phyloP scores from a whole-genome alignment of 2,888 invertebrate species.

The Chromoteleia sp. region DNA sequence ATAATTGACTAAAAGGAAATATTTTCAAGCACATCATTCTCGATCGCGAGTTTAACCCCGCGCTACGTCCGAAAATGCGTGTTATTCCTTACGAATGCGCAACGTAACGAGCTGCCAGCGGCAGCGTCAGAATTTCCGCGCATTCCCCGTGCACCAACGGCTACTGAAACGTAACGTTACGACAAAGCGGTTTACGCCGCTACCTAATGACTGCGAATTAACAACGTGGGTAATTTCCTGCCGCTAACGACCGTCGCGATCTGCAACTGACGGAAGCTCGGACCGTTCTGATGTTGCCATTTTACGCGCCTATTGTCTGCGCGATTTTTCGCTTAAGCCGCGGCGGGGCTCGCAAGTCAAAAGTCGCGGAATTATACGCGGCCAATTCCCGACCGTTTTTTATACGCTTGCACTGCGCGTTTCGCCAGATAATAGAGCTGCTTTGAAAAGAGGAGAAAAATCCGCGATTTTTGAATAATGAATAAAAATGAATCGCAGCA shows the following conservation, averaged over 20 bases:
- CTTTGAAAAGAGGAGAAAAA: background rate
- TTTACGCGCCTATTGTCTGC: conserved; percentile 54
- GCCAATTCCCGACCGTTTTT: conserved; percentile 3
- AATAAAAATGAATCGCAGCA: no score
- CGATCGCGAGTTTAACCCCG: background rate
- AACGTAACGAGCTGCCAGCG: conserved; percentile 64
- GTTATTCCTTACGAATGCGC: conserved; percentile 42
- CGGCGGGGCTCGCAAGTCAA: conserved; percentile 3
- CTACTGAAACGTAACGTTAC: conserved; percentile 67
- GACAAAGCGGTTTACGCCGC: conserved; percentile 71
- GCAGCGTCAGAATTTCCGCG: conserved; percentile 61
- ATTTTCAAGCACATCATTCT: background rate
- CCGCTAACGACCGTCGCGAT: conserved; percentile 69
- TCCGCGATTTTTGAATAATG: no score
- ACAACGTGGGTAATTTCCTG: conserved; percentile 75
- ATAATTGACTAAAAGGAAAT: conserved; percentile 3
- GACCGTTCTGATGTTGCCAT: conserved; percentile 48
- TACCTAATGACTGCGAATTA: conserved; percentile 75
- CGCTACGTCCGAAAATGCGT: conserved; percentile 32
- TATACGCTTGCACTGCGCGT: background rate
- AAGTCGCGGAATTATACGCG: conserved; percentile 28
- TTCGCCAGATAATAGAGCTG: background rate
- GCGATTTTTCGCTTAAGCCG: conserved; percentile 34
- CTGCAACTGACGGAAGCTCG: conserved; percentile 65
- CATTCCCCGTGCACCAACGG: conserved; percentile 35